phyloP scores from a whole-genome alignment of 2,113 vertebrate genomes.

The Channa maculata region DNA sequence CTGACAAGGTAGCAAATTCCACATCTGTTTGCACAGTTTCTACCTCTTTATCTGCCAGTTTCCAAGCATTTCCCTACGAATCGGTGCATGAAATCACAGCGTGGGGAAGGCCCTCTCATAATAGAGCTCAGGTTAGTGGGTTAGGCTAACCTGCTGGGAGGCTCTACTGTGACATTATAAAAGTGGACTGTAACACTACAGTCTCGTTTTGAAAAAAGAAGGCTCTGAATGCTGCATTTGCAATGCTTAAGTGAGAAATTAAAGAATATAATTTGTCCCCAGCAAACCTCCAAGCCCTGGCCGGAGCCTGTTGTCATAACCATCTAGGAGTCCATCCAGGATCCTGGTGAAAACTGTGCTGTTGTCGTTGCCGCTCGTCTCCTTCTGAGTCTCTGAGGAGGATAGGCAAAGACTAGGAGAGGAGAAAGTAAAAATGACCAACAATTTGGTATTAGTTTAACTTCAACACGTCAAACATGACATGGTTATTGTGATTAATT shows the following conservation, averaged over 20 bases:
- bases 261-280: background rate
- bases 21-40: conserved; percentile 17
- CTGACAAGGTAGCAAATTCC: background rate
- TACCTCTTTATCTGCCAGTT: conserved; percentile 3
- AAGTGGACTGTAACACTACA: background rate
- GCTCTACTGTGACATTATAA: background rate
- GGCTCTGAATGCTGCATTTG: background rate
- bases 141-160: background rate
- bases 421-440: background rate
- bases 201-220: background rate
- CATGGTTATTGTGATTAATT: conserved; percentile 58
- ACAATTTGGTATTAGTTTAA: background rate
- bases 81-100: conserved; percentile 11
- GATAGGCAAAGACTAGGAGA: conserved; percentile 47
- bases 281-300: conserved; percentile 85
- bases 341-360: conserved; percentile 95
- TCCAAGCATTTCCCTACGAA: background rate
- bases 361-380: conserved; percentile 85
- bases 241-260: background rate
- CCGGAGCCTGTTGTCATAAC: conserved; percentile 92
- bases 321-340: conserved; percentile 91
- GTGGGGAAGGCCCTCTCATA: background rate
- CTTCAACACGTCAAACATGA: conserved; percentile 21
- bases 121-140: background rate
- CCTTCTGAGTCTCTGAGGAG: conserved; percentile 63